Evolutionary conservation across 2,888 invertebrate genomes (phyloP), one percentile per base, ranked within the genome.

Genomic region (Poecilus cupreus): DNA sequence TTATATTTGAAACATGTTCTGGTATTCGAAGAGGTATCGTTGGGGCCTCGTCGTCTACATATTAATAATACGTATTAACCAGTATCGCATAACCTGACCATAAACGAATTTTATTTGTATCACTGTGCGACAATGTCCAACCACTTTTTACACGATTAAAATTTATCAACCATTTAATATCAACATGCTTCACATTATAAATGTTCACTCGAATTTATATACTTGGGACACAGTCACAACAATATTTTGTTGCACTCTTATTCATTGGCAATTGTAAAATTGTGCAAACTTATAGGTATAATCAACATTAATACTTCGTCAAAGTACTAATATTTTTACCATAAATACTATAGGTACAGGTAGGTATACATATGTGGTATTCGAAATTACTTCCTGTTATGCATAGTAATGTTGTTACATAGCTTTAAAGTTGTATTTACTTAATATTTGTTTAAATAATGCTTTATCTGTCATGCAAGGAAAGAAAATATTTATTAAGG

Each of bases 121-220:
- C 75, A 51, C 51, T 11, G 54, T 75, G 75, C 51, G 76, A 76
- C 57, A 76, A 76, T 76, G 46, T 70, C 70, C 26, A 85, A 84
- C 88, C 86, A 87, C 85, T 87, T 88, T 88, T 88, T 88, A 84
- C 83, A 78, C 79, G 82, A 82, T 83, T 83, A 85, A 86, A 86
- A 86, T 86, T 85, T 83, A 60, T 5, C 80, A 81, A 77, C 82
- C 84, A 83, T 83, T 83, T 49, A 51, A 51, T 75, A 75, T 75
- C 75, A 54, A 75, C 75, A 75, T 75, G 16, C 75, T 84, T 85
- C 85, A 85, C 85, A 86, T 85, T 85, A 84, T 85, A 85, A 86
- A 85, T 86, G 88, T 86, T 82, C 86, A 85, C 82, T 85, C 85
- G 87, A 88, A 87, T 87, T 87, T 87, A 86, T 86, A 87, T 86